Conservation (phyloP, 2,113 vertebrate genomes). For the Hemiprocne comata region DNA sequence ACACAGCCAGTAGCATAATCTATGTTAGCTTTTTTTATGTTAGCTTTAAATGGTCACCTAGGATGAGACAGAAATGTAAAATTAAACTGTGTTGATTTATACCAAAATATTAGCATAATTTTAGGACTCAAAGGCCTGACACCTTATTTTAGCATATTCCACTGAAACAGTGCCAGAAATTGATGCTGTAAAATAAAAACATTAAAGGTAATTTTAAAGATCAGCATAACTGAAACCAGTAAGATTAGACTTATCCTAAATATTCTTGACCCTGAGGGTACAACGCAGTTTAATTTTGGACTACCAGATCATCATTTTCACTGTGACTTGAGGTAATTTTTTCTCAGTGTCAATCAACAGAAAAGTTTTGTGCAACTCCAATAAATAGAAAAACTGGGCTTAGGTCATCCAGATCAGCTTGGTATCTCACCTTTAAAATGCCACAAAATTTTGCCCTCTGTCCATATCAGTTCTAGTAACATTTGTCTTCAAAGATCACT, state of each 20-base stretch:
- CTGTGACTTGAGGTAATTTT: background rate
- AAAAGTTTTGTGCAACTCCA: background rate
- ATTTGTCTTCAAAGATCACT: background rate
- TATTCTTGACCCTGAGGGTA: background rate
- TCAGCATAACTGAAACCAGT: background rate
- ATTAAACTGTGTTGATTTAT: background rate
- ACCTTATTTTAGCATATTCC: background rate
- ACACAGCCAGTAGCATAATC: background rate
- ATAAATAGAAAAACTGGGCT: background rate
- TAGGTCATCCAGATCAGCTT: background rate
- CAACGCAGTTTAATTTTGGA: background rate
- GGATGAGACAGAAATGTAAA: background rate
- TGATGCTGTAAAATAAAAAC: background rate
- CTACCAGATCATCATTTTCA: background rate
- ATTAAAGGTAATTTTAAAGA: background rate
- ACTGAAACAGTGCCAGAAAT: background rate
- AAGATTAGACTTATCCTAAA: background rate
- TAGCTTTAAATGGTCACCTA: background rate
- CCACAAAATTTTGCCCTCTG: background rate
- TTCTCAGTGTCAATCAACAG: background rate
- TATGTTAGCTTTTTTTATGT: background rate
- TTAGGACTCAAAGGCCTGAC: background rate
- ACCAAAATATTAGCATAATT: background rate
- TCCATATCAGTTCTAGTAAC: background rate
- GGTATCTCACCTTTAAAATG: background rate